phyloP scores from a whole-genome alignment of 1,140 invertebrate species.

The Heliothis virescens region DNA sequence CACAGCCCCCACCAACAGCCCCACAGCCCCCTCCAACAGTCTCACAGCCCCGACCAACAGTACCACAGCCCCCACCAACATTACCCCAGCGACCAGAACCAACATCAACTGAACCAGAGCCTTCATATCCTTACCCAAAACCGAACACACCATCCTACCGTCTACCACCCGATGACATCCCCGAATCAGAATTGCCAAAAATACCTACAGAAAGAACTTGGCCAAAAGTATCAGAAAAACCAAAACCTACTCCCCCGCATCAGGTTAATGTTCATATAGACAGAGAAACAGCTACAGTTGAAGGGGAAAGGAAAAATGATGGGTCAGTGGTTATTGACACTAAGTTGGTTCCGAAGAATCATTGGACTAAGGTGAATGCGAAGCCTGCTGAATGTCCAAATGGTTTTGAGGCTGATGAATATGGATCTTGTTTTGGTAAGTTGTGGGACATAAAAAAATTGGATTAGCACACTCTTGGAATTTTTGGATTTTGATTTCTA shows the following conservation, averaged over 20 bases:
- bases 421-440: conserved; percentile 80
- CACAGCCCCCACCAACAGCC: no score
- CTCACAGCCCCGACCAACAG: no score
- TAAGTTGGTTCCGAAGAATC: conserved; percentile 70
- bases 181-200: conserved; percentile 30
- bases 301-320: conserved; percentile 65
- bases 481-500: not conserved
- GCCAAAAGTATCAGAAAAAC: conserved; percentile 56
- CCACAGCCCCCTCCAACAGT: no score
- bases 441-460: not conserved
- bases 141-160: not conserved
- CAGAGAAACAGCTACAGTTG: conserved; percentile 63
- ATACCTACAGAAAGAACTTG: conserved; percentile 49
- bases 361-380: conserved; percentile 72
- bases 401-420: conserved; percentile 86
- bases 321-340: conserved; percentile 72
- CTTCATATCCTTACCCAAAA: no score
- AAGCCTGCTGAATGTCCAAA: conserved; percentile 76
- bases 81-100: conserved; percentile 16
- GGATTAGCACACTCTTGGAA: not conserved
- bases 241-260: conserved; percentile 60
- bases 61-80: no score
- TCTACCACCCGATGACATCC: conserved; percentile 37
- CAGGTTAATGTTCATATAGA: conserved; percentile 64
- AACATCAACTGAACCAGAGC: not conserved